phyloP scores from a whole-genome alignment of 2,797 vertebrate species.

The Lagocephalus sceleratus region DNA sequence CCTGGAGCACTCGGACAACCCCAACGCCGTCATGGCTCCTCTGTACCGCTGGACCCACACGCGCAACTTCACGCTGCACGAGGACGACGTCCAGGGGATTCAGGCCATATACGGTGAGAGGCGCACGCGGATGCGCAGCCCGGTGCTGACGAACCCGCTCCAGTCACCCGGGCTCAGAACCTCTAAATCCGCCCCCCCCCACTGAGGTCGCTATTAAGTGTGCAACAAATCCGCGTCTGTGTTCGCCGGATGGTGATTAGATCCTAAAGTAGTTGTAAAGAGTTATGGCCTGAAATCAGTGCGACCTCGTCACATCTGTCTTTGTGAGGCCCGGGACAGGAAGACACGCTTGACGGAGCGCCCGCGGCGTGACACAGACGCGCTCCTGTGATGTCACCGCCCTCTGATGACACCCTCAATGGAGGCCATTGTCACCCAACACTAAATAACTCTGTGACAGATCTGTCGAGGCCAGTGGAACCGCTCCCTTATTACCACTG shows the following conservation, averaged over 20 bases:
- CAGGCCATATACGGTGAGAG: constrained; percentile 92
- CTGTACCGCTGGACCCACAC: constrained; percentile 95
- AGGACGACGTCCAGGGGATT: constrained; percentile 89
- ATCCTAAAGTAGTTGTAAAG: no score
- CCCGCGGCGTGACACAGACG: constrained; percentile 12
- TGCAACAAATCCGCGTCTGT: no score
- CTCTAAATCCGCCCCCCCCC: no score
- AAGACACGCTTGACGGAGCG: no score
- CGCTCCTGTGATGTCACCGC: constrained; percentile 28
- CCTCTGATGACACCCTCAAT: constrained; percentile 31
- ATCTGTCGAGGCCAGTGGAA: neutral
- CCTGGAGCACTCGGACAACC: constrained; percentile 92
- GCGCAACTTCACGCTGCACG: constrained; percentile 85
- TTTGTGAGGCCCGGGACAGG: neutral
- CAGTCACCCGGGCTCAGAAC: no score
- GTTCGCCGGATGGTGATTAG: no score
- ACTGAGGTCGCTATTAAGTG: no score
- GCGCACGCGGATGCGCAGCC: neutral
- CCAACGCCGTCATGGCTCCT: constrained; percentile 89
- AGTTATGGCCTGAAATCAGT: no score
- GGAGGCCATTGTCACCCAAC: constrained; percentile 39
- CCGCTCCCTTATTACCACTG: no score
- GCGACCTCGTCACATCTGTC: no score
- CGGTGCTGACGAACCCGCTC: neutral
- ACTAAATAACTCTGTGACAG: constrained; percentile 20